Evolutionary conservation across 2,888 invertebrate genomes (phyloP).

Genomic region (Nomada fabriciana): DNA sequence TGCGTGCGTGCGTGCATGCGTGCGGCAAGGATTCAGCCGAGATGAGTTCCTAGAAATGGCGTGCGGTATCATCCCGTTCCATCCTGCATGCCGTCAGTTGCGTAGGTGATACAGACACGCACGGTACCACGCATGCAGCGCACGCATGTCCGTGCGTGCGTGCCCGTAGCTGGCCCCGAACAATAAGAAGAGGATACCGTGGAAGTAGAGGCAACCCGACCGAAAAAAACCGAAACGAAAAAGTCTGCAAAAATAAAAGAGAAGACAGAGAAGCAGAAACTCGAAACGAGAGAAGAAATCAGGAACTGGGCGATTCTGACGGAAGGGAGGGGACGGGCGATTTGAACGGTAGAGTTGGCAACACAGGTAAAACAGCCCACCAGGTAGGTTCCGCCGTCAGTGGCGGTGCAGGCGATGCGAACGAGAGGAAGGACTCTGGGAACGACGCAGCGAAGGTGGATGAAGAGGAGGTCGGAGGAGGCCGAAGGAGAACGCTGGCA

Average conservation of each 20-base stretch:
- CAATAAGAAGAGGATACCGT: neutral
- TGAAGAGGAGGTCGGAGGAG: slow-evolving; percentile 57
- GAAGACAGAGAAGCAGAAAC: neutral
- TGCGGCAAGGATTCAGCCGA: slow-evolving; percentile 69
- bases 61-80: slow-evolving; percentile 78
- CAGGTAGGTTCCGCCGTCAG: slow-evolving; percentile 67
- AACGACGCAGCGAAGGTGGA: slow-evolving; percentile 70
- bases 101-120: slow-evolving; percentile 78
- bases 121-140: slow-evolving; percentile 56
- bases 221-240: neutral
- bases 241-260: neutral
- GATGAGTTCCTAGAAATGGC: slow-evolving; percentile 80
- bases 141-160: slow-evolving; percentile 47
- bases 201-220: neutral
- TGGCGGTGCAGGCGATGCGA: slow-evolving; percentile 67
- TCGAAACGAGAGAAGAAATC: neutral
- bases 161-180: neutral
- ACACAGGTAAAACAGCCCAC: slow-evolving; percentile 67
- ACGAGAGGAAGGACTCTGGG: slow-evolving; percentile 74
- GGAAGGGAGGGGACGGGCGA: slow-evolving; percentile 19
- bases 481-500: slow-evolving; percentile 54
- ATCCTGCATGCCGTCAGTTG: slow-evolving; percentile 74
- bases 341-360: slow-evolving; percentile 48
- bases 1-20: slow-evolving; percentile 67
- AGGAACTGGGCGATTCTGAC: neutral